phyloP scores from a whole-genome alignment of 2,113 vertebrate genomes.

The Micromys minutus region DNA sequence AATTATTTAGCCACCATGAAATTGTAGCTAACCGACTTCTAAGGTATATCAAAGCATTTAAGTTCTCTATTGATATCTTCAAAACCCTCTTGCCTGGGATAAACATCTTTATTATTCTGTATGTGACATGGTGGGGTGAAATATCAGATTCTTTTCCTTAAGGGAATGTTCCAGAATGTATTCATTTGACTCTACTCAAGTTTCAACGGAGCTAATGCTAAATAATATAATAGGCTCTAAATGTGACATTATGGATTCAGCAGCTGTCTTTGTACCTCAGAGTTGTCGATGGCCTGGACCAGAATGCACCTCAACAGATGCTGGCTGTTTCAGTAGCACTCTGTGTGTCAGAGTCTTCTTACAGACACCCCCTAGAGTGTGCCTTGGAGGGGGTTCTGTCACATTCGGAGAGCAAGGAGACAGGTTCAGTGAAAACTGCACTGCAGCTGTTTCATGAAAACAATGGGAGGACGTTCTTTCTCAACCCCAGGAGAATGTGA shows the following conservation, averaged over 20 bases:
- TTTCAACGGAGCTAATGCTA: neutral
- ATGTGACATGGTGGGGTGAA: neutral
- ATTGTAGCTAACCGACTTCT: conserved; percentile 69
- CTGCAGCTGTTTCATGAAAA: neutral
- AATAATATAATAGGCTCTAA: neutral
- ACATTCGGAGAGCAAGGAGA: neutral
- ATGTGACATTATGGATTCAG: neutral
- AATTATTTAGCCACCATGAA: conserved; percentile 66
- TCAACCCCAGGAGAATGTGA: neutral
- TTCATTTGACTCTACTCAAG: neutral
- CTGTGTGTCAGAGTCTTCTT: neutral
- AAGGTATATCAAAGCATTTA: conserved; percentile 67
- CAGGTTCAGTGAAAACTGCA: neutral
- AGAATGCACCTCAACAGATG: neutral
- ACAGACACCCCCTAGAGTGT: neutral
- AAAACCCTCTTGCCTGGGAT: neutral
- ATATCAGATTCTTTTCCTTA: conserved; percentile 42
- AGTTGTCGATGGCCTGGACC: neutral
- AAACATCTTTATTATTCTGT: conserved; percentile 47
- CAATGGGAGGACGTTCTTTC: neutral
- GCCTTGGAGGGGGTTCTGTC: neutral
- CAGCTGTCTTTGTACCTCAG: neutral
- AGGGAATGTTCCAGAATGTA: conserved; percentile 1
- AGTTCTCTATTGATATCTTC: conserved; percentile 57
- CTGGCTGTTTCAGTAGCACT: neutral